Evolutionary conservation across 1,140 invertebrate species (phyloP), one percentile per base, ranked within the genome.

Genomic region (Cotesia vestalis): DNA sequence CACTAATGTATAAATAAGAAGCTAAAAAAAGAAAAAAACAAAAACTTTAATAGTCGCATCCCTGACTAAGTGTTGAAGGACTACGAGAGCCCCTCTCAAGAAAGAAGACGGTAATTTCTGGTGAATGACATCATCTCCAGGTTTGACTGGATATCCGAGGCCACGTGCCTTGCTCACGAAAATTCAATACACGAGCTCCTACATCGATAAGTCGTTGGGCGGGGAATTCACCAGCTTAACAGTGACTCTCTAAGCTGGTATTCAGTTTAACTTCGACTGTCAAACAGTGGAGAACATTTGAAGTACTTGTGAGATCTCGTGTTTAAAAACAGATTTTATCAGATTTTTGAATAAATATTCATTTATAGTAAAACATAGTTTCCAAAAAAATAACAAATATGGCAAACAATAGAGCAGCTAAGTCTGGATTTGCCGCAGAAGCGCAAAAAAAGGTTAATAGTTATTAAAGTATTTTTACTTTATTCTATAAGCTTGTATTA

Each of bases 371-470:
- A 73, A 75, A 71, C 71, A 74, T 73, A 75, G 75, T 75, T 75
- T 55, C 35, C 35, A 53, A 66, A 20, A 68, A 59, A 55, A 59
- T 36, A 62, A 2, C 17, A 73, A 80, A 64, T 76, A 96, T 96
- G 94, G 94, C 94, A 76, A 91, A 90, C 84, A 94, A 95, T 89
- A 90, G 95, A 86, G 95, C 95, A 81, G 90, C 95, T 52, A 97
- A 97, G 88, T 96, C 94, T 84, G 95, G 95, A 91, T 95, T 96
- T 88, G 95, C 95, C 73, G 95, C 95, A 46, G 95, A 97, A 84
- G 95, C 95, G 40, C 95, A 97, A 86, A 90, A 92, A 82, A 97
- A 96, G 91, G 95, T 97, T 86, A 90, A 55, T 40, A 59, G 60
- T 36, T 38, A 64, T 55, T 40, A 4, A 34, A 46, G 46, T 51